phyloP scores from a whole-genome alignment of 2,113 vertebrate species.

The Strigops habroptila region DNA sequence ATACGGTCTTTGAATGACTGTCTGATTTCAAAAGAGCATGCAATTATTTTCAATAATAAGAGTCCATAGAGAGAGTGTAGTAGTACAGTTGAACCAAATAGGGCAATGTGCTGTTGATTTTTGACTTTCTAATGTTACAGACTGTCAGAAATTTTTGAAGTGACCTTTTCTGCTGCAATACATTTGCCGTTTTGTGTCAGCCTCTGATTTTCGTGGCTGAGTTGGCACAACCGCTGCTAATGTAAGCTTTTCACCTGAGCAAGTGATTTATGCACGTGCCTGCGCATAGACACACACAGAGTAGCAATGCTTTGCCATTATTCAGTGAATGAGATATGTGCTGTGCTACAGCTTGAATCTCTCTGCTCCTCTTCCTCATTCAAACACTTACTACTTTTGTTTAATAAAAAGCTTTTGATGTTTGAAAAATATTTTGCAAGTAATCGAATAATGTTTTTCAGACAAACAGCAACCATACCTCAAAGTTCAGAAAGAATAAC shows the following conservation, averaged over 20 bases:
- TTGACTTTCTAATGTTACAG: slow-evolving; percentile 58
- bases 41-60: slow-evolving; percentile 52
- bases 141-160: slow-evolving; percentile 54
- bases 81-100: not conserved
- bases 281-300: not conserved
- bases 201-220: not conserved
- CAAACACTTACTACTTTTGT: not conserved
- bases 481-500: not conserved
- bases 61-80: not conserved
- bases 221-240: not conserved
- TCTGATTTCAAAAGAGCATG: slow-evolving; percentile 29
- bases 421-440: not conserved
- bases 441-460: not conserved
- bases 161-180: slow-evolving; percentile 53
- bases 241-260: slow-evolving; percentile 42
- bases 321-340: not conserved
- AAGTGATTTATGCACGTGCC: not conserved
- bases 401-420: not conserved
- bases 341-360: not conserved
- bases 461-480: not conserved
- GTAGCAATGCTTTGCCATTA: not conserved
- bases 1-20: not conserved
- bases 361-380: not conserved
- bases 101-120: slow-evolving; percentile 45
- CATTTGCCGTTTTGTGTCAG: slow-evolving; percentile 52